Evolutionary conservation across 2,797 vertebrate species (phyloP).

Genomic region (Coregonus ussuriensis): DNA sequence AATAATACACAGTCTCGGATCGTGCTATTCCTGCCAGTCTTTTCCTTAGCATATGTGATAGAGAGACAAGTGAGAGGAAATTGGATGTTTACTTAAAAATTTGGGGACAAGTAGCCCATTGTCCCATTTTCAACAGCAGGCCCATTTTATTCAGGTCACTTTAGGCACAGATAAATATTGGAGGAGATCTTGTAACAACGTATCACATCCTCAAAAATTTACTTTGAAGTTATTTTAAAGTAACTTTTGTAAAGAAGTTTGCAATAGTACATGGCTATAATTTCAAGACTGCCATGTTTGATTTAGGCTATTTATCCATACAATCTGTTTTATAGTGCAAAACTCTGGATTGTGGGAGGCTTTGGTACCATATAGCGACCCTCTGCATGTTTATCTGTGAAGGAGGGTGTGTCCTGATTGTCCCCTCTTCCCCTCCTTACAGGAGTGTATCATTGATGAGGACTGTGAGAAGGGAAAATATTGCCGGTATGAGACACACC

Average conservation of each 20-base stretch:
- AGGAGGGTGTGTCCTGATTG: not conserved
- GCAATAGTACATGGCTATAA: not conserved
- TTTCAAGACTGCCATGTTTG: not conserved
- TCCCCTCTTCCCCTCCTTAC: not conserved
- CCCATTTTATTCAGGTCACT: conserved; percentile 19
- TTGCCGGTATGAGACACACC: conserved; percentile 77
- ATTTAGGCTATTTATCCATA: no score
- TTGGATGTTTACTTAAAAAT: not conserved
- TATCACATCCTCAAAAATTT: conserved; percentile 4
- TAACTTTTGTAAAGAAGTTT: not conserved
- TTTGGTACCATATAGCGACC: not conserved
- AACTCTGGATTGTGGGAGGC: not conserved
- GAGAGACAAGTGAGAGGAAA: conserved; percentile 7
- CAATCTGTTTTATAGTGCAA: not conserved
- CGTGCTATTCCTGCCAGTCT: not conserved
- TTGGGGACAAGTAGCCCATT: conserved; percentile 18
- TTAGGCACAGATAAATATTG: conserved; percentile 23
- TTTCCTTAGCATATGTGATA: conserved; percentile 11
- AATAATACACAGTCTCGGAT: not conserved
- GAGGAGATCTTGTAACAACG: conserved; percentile 10
- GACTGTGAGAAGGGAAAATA: conserved; percentile 85
- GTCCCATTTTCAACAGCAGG: conserved; percentile 21
- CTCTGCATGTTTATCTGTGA: not conserved
- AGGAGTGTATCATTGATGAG: conserved; percentile 88
- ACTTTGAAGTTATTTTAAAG: not conserved